Conservation (phyloP, 2,113 vertebrate genomes). For the Pedionomus torquatus region DNA sequence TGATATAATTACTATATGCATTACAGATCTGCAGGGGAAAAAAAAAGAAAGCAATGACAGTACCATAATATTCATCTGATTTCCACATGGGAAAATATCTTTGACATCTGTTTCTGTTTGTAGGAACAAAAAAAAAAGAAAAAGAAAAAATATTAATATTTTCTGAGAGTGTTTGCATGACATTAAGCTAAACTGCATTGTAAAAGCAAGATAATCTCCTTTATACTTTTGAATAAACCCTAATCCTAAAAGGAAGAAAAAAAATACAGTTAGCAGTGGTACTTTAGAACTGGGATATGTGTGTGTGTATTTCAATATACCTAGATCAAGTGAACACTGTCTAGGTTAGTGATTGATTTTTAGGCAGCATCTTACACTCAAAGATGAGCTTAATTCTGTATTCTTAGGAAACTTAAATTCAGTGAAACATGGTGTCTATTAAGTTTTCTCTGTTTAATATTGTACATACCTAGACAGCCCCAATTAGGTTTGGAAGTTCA, state of each 20-base stretch:
- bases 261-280: background rate
- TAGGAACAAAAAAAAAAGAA: background rate
- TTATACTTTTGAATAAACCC: background rate
- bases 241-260: background rate
- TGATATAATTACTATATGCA: constrained; percentile 18
- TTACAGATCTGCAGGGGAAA: background rate
- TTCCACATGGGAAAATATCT: constrained; percentile 30
- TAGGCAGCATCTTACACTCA: background rate
- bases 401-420: background rate
- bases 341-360: background rate
- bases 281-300: background rate
- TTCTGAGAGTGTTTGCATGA: background rate
- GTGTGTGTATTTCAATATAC: background rate
- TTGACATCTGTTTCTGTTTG: constrained; percentile 26
- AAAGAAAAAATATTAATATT: accelerated
- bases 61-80: constrained; percentile 27
- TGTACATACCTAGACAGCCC: background rate
- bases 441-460: constrained; percentile 9
- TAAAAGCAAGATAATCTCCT: background rate
- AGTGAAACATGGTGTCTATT: background rate
- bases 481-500: background rate
- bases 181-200: background rate
- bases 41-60: constrained; percentile 1
- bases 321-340: background rate
- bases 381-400: background rate